Evolutionary conservation across 2,113 vertebrate species (phyloP).

Genomic region (Micronycteris hirsuta): DNA sequence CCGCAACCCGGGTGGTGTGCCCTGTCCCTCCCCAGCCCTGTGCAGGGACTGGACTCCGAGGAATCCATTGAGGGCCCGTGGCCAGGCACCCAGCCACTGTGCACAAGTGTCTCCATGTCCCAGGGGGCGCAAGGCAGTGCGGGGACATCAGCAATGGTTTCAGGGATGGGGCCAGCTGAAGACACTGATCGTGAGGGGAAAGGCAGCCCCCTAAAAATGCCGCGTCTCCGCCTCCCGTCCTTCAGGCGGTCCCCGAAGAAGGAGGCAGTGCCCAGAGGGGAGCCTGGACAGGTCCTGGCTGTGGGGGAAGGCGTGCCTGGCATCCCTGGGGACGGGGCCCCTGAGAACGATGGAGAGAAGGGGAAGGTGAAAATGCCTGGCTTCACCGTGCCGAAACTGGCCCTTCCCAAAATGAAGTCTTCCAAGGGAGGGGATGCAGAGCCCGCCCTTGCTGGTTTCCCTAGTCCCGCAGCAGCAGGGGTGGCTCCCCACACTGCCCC

Average conservation of each 20-base stretch:
- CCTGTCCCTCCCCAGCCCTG: accelerated
- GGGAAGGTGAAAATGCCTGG: constrained; percentile 42
- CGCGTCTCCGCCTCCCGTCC: constrained; percentile 75
- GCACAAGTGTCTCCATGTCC: not conserved
- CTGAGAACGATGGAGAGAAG: constrained; percentile 41
- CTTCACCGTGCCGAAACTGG: constrained; percentile 67
- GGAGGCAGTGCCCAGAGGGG: not conserved
- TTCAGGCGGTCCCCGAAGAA: constrained; percentile 77
- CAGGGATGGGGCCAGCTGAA: not conserved
- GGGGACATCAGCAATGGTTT: accelerated
- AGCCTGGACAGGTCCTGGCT: not conserved
- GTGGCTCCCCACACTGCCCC: not conserved
- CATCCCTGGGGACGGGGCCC: not conserved
- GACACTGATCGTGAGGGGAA: constrained; percentile 48
- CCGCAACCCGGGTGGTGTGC: accelerated
- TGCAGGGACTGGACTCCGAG: accelerated
- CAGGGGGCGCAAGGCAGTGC: not conserved
- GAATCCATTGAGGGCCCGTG: not conserved
- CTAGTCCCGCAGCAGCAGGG: not conserved
- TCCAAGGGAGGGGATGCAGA: constrained; percentile 41
- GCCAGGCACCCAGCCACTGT: not conserved
- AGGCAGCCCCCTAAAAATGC: constrained; percentile 72
- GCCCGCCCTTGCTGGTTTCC: not conserved
- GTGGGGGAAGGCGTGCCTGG: not conserved
- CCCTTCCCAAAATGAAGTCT: constrained; percentile 61